Conservation (phyloP, 2,113 vertebrate genomes). For the human (Homo sapiens) region DNA sequence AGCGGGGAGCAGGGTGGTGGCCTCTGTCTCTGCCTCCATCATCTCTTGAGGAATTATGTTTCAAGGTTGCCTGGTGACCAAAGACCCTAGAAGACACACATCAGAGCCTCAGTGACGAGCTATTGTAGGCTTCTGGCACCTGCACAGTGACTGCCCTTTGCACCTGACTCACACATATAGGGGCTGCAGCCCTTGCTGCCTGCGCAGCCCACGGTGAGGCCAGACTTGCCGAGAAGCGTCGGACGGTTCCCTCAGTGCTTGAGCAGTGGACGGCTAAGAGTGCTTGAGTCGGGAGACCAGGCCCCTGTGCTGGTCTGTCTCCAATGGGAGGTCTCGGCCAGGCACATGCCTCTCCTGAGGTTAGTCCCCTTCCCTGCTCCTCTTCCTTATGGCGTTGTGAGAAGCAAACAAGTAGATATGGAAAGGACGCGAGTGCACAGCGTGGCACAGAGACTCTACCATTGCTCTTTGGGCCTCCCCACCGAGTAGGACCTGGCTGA, state of each 20-base stretch:
- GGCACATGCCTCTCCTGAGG: fast-evolving
- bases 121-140: not conserved
- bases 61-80: not conserved
- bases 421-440: fast-evolving
- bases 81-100: not conserved
- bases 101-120: not conserved
- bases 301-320: too few species aligned
- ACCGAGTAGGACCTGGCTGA: too few species aligned
- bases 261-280: not conserved
- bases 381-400: fast-evolving
- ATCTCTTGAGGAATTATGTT: not conserved
- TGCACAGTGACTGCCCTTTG: not conserved
- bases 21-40: not conserved
- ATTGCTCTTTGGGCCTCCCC: too few species aligned
- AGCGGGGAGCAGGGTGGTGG: not conserved
- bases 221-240: not conserved
- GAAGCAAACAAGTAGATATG: fast-evolving
- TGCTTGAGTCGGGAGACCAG: too few species aligned
- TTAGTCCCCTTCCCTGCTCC: not conserved
- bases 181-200: not conserved
- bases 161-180: not conserved
- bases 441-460: fast-evolving
- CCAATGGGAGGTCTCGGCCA: fast-evolving
- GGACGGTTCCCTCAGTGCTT: fast-evolving
- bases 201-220: not conserved